Percentiles rank a stretch among this genome's conserved stretches.
Conservation (phyloP, 2,113 vertebrate genomes). For the Tachysurus fulvidraco region DNA sequence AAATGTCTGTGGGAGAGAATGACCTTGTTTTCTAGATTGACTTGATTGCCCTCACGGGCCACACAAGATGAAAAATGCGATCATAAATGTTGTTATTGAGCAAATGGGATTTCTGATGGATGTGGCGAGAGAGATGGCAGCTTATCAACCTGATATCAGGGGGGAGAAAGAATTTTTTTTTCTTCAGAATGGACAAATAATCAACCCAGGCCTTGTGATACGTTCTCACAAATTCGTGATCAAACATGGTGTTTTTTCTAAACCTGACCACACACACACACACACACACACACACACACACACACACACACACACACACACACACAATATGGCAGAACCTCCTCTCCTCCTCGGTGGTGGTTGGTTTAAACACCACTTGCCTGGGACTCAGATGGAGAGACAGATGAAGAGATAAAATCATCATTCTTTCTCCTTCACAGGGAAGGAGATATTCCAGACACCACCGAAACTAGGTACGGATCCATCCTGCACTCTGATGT, state of each 20-base stretch:
- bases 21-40: slow-evolving; percentile 30
- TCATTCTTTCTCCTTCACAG: not conserved
- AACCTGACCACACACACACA: slow-evolving; percentile 24
- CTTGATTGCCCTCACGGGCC: slow-evolving; percentile 43
- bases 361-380: slow-evolving; percentile 50
- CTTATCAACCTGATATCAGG: slow-evolving; percentile 20
- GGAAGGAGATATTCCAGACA: not conserved
- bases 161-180: not conserved
- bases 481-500: not conserved
- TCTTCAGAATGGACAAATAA: not conserved
- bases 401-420: slow-evolving; percentile 49
- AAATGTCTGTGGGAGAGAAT: slow-evolving; percentile 3
- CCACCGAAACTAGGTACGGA: not conserved
- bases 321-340: slow-evolving; percentile 1
- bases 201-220: not conserved
- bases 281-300: slow-evolving; percentile 4
- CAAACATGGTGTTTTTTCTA: not conserved
- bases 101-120: slow-evolving; percentile 30
- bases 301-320: slow-evolving; percentile 20
- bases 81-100: slow-evolving; percentile 50
- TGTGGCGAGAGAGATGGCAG: not conserved
- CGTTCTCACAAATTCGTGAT: not conserved
- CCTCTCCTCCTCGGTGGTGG: slow-evolving; percentile 42
- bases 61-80: slow-evolving; percentile 47
- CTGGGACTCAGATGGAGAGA: slow-evolving; percentile 54